Evolutionary conservation across 1,140 invertebrate genomes (phyloP).

Genomic region (Neodiprion virginianus): DNA sequence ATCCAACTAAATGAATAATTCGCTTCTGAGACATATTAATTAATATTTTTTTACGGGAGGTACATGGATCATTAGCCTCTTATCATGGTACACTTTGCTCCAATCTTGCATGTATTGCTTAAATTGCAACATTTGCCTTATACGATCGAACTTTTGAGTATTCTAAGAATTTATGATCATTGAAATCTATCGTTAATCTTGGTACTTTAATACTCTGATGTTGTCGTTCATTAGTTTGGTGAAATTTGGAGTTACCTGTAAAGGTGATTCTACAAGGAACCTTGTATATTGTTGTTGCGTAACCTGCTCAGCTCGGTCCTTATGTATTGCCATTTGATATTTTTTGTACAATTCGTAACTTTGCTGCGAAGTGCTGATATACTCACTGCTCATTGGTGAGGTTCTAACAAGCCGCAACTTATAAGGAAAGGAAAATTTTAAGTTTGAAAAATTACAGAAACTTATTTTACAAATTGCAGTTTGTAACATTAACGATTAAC

Average conservation of each 20-base stretch:
- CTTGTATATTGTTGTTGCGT: slow-evolving; percentile 72
- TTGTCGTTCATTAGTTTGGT: not conserved
- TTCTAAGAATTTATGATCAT: not conserved
- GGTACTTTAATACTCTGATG: not conserved
- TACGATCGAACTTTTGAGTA: not conserved
- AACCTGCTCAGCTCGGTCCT: slow-evolving; percentile 76
- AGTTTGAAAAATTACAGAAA: slow-evolving; percentile 30
- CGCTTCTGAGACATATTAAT: no score
- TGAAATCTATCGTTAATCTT: not conserved
- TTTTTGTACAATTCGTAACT: slow-evolving; percentile 74
- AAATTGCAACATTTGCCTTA: no score
- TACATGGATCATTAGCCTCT: slow-evolving; percentile 10
- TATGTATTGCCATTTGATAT: slow-evolving; percentile 87
- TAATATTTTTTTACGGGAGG: not conserved
- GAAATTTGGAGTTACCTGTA: slow-evolving; percentile 68
- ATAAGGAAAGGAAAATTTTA: slow-evolving; percentile 28
- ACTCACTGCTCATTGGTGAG: slow-evolving; percentile 36
- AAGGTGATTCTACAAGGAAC: slow-evolving; percentile 85
- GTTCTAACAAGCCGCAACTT: slow-evolving; percentile 44
- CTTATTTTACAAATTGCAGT: slow-evolving; percentile 13
- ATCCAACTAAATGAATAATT: no score
- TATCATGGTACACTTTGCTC: slow-evolving; percentile 43
- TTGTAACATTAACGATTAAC: not conserved
- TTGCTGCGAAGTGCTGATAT: slow-evolving; percentile 32
- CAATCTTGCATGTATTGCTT: slow-evolving; percentile 28